A percentile compares a stretch with the other conserved stretches of the same genome.
phyloP scores from a whole-genome alignment of 2,888 invertebrate species.

The Netelia fuscicornis region DNA sequence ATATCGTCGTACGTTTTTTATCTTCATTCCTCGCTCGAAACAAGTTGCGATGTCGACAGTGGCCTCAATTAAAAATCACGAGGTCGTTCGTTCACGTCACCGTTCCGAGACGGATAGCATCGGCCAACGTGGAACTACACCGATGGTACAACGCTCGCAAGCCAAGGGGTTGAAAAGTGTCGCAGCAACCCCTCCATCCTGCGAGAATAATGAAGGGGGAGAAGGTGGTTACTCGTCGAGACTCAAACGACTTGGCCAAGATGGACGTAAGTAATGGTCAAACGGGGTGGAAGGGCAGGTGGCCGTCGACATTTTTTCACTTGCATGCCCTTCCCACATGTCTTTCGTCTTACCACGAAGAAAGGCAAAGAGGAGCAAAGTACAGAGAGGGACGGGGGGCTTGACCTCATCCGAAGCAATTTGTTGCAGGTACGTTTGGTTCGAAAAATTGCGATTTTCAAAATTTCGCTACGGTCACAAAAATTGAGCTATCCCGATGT shows the following conservation, averaged over 20 bases:
- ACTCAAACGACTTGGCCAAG: constrained; percentile 42
- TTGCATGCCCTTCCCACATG: constrained; percentile 21
- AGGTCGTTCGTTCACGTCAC: constrained; percentile 75
- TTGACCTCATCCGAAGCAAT: no score
- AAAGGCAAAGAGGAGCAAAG: neutral
- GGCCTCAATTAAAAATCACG: constrained; percentile 77
- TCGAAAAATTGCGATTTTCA: no score
- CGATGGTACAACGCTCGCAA: constrained; percentile 51
- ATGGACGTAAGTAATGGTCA: constrained; percentile 77
- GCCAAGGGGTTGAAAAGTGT: constrained; percentile 19
- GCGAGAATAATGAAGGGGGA: constrained; percentile 31
- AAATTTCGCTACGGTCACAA: no score
- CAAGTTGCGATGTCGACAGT: constrained; percentile 53
- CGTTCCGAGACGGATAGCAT: constrained; percentile 70
- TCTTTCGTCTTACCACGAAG: neutral
- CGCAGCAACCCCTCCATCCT: neutral
- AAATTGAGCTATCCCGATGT: no score
- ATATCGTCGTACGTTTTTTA: constrained; percentile 13
- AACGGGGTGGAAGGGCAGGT: constrained; percentile 73
- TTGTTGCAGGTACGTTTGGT: no score
- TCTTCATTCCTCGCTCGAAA: constrained; percentile 17
- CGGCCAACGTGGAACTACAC: constrained; percentile 55
- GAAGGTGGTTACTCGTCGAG: constrained; percentile 25
- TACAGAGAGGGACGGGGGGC: no score
- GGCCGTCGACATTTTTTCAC: constrained; percentile 21